Evolutionary conservation across 2,113 vertebrate species (phyloP), one percentile per base, ranked within the genome.

Genomic region (Acrocephalus kingi): DNA sequence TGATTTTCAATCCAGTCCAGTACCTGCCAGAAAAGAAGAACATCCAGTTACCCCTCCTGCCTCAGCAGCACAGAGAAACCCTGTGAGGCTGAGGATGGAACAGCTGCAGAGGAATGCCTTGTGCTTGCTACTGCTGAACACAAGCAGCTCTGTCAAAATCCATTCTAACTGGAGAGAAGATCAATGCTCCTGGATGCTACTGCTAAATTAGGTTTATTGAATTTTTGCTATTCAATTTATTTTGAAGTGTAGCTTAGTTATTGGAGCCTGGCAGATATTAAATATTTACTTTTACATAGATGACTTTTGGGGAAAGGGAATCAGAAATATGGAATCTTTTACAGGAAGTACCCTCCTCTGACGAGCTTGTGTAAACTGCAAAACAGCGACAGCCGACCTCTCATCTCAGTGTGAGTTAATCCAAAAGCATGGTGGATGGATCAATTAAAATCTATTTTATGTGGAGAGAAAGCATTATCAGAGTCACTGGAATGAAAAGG

Each of bases 1-100:
- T 99, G 99, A 93, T 99, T 99, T 98, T 99, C 99, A 93, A 99
- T 99, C 99, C 99, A 99, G 97, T 99, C 99, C 97, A 99, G 93
- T 13, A 99, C 99, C 99, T 99, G 83, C 31, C 86, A 97, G 61
- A 96, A 88, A 95, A 89, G 33, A 77, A 96, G 64, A 87, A 94
- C 43, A 97, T 75, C 79, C 55, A 96, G 41, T 98, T 97, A 98
- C 31, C 54, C 92, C 28, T 66, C 11, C n/a, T 84, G 41, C 39
- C 76, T 67, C 54, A 61, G 90, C 30, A 84, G 73, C 71, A 79
- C 52, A 43, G 25, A 71, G 74, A 45, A 88, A 71, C 59, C 67
- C 54, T 33, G 21, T 52, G 73, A 52, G n/a, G 69, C 16, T 63
- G 63, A 80, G 56, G 52, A 51, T 25, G 43, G 78, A 66, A 61